Evolutionary conservation across 2,113 vertebrate species (phyloP).

Genomic region (Petrocephalus zakoni): DNA sequence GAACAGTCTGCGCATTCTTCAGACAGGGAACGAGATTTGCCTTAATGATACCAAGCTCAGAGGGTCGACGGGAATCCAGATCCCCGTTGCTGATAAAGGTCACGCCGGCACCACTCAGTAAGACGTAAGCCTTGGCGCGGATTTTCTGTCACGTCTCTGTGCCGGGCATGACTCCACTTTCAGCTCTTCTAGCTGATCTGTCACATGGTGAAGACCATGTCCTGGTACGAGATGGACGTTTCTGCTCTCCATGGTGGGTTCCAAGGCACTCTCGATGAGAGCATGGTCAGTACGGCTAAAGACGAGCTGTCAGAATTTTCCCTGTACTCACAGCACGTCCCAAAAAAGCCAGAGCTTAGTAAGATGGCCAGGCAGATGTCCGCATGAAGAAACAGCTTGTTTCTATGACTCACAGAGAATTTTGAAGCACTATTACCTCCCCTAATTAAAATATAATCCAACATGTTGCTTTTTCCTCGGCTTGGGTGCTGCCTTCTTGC

Average conservation of each 20-base stretch:
- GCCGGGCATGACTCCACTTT: not conserved
- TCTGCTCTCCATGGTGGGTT: not conserved
- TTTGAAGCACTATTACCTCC: slow-evolving; percentile 58
- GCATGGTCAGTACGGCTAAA: too few species aligned
- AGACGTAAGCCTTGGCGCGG: slow-evolving; percentile 3
- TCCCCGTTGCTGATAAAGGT: not conserved
- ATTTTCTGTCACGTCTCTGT: not conserved
- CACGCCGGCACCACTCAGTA: not conserved
- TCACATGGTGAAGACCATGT: not conserved
- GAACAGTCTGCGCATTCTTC: not conserved
- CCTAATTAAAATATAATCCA: slow-evolving; percentile 66
- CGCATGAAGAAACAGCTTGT: slow-evolving; percentile 56
- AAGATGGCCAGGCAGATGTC: slow-evolving; percentile 11
- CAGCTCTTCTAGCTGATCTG: not conserved
- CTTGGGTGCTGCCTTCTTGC: slow-evolving; percentile 37
- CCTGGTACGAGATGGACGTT: not conserved
- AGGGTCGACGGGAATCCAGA: not conserved
- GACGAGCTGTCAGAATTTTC: not conserved
- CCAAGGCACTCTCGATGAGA: not conserved
- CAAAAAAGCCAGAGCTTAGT: not conserved
- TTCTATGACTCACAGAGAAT: slow-evolving; percentile 55
- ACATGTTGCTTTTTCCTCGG: slow-evolving; percentile 63
- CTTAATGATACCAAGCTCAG: not conserved
- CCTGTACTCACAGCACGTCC: not conserved
- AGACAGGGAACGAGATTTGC: not conserved